Evolutionary conservation across 2,113 vertebrate species (phyloP).

Genomic region (Piprites chloris): DNA sequence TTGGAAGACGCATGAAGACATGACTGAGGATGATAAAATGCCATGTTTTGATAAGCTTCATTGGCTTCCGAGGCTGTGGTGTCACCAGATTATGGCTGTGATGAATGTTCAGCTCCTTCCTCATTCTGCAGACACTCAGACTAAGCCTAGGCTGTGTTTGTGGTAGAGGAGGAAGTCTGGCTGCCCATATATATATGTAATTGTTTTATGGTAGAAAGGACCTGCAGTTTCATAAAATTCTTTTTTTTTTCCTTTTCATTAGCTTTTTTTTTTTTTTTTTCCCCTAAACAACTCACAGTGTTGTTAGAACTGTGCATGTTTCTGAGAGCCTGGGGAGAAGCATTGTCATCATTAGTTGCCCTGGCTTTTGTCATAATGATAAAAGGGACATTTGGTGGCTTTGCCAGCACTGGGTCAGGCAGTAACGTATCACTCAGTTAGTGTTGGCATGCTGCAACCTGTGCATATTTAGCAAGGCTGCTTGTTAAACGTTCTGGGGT

Average conservation of each 20-base stretch:
- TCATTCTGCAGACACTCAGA: background rate
- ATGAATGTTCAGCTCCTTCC: background rate
- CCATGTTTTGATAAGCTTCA: background rate
- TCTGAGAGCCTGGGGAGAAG: background rate
- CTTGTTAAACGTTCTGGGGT: background rate
- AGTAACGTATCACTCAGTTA: rapidly evolving
- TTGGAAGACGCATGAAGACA: background rate
- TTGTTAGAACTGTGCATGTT: background rate
- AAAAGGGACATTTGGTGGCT: background rate
- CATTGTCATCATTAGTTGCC: background rate
- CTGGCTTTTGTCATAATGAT: background rate
- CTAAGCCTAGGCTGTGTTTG: background rate
- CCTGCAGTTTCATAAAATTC: background rate
- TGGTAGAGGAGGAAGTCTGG: background rate
- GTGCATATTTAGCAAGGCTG: background rate
- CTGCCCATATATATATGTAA: background rate
- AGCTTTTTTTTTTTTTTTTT: background rate
- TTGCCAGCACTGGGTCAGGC: background rate
- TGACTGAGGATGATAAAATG: background rate
- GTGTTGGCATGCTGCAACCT: background rate
- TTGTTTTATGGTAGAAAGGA: background rate
- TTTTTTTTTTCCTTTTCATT: background rate
- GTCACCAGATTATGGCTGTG: background rate
- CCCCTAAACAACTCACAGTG: background rate
- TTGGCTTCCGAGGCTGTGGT: background rate